phyloP scores from a whole-genome alignment of 2,888 invertebrate species.

The Erannis defoliaria region DNA sequence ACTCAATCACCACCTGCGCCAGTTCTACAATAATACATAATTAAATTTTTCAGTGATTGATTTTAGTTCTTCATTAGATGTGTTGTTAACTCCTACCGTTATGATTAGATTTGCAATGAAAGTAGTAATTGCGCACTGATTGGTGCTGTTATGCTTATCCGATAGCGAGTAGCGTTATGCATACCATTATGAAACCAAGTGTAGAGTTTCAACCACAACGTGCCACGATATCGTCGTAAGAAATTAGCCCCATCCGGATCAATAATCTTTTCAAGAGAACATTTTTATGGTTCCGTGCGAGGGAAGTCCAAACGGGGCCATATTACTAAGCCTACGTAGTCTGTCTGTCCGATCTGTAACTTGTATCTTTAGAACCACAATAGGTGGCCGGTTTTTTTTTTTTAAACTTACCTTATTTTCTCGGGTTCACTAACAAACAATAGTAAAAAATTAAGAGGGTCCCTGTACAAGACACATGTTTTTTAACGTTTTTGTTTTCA shows the following conservation, averaged over 20 bases:
- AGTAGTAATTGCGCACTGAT: conserved; percentile 30
- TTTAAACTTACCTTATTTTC: no score
- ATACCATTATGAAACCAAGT: conserved; percentile 28
- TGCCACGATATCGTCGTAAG: conserved; percentile 17
- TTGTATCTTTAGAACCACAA: no score
- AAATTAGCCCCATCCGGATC: conserved; percentile 28
- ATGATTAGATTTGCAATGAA: conserved; percentile 28
- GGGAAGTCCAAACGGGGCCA: no score
- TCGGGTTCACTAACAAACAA: no score
- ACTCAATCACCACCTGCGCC: conserved; percentile 5
- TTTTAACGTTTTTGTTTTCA: no score
- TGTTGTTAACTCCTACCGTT: conserved; percentile 9
- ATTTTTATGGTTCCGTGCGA: no score
- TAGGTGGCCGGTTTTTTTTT: no score
- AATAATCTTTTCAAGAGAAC: conserved; percentile 14
- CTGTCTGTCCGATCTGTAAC: no score
- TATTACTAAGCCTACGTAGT: no score
- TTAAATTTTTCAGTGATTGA: conserved; percentile 14
- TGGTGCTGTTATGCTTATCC: conserved; percentile 25
- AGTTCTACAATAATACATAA: conserved; percentile 3
- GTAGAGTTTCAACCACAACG: conserved; percentile 29
- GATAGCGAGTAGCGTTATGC: conserved; percentile 24
- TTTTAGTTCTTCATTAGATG: conserved; percentile 11
- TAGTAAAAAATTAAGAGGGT: no score
- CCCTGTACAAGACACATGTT: no score